Evolutionary conservation across 2,797 vertebrate genomes (phyloP), one percentile per base, ranked within the genome.

Genomic region (Mustela erminea): DNA sequence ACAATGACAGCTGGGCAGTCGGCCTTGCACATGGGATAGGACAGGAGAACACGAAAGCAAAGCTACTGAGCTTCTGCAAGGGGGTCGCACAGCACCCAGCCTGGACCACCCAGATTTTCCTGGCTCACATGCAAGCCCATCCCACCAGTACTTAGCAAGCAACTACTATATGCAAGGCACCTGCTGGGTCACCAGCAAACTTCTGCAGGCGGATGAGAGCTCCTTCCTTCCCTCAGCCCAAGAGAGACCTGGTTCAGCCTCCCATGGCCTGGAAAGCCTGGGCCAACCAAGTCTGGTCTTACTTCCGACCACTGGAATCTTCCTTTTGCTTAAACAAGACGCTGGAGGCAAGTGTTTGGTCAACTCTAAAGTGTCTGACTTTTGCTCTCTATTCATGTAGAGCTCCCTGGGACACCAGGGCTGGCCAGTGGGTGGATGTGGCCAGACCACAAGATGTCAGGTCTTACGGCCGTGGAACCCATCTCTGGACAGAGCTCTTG

Each of bases 1-100:
- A n/a, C 80, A 41, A 5, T 35, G 72, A 82, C 66, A 56, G 29
- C 38, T 27, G 32, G 62, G 35, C 41, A 62, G 66, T 25, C 52
- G 29, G 84, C 27, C 18, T 27, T 27, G 78, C 20, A 75, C 10
- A 80, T 0, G 1, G 87, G 43, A 21, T 1, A 3, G 0, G 12
- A 29, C 2, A 23, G 29, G 32, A 17, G 23, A 7, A 12, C 52
- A 29, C 13, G 25, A 0, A 21, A n/a, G 64, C 29, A 27, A 20
- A 49, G 84, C 58, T 2, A 9, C 78, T n/a, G 2, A 18, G 38
- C 38, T 38, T 10, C 35, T 21, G 1, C 7, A 0, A 43, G 52
- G 49, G 56, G 13, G n/a, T 23, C 38, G 14, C 29, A 0, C 2
- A 1, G 20, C 25, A 49, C 15, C 15, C 7, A 7, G 86, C 32